Base-by-base conservation (phyloP, 2,113 vertebrate species). In the Phasianus colchicus region DNA sequence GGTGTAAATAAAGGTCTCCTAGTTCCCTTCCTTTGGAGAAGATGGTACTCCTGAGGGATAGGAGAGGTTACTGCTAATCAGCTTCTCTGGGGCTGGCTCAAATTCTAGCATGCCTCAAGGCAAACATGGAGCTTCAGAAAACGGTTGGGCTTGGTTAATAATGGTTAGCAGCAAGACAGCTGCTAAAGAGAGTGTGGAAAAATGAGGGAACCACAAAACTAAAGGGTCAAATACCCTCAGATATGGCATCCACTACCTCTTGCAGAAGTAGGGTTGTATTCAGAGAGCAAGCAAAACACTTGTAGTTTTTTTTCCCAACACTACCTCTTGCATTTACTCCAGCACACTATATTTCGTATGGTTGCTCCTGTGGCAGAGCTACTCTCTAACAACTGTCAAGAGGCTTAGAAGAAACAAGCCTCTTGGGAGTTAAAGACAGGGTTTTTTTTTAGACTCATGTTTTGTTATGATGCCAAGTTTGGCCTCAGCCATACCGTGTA, bases 381-480 rank as follows among this genome's bases (percentile, higher is more conserved):
- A n/a, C 82, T 94, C 71, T 70, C 50, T 67, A 90, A 89, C 85
- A 91, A 73, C 66, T 78, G 76, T 71, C 83, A 64, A 80, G 11
- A 0, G 52, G 52, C 0, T 2, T n/a, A 88, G 60, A 80, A 82
- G 77, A 8, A 77, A 29, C 60, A 91, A 77, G 80, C 17, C 79
- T 80, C 52, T 38, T 71, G 83, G 65, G 69, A 86, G 65, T 45
- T 95, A 85, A 87, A 91, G 64, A 38, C 67, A 83, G 82, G 42
- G 6, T 3, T 95, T 85, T 79, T 91, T 47, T 78, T 88, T 93
- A 94, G 86, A 83, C 45, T 47, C 69, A 71, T 10, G 1, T 73
- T 91, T 94, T 93, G 72, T 96, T 95, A 77, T 64, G 85, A 77
- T 90, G 90, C 83, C 79, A 81, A 86, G 64, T 90, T 95, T 88